Base-by-base conservation (phyloP, 2,797 vertebrate genomes). In the Aselliscus stoliczkanus region DNA sequence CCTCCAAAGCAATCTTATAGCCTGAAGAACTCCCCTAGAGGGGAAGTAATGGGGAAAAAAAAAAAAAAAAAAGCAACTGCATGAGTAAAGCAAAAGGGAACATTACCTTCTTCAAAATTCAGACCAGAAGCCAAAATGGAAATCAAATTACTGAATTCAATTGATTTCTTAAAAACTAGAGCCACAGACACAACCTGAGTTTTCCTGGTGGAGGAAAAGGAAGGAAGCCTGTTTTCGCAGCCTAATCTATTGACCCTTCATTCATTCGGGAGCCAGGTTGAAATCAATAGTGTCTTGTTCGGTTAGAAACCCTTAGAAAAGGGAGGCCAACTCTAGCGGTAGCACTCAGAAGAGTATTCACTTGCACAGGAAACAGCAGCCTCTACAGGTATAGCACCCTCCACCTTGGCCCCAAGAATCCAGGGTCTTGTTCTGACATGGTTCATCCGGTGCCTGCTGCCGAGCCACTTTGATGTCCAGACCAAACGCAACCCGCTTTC, bases 101-200 rank as follows among this genome's bases (percentile, higher is more conserved):
- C 82, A 7, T 54, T 58, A 60, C 31, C 31, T 80, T 50, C 54
- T 79, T 88, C 56, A 52, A 91, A 88, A 54, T 90, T 92, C 65
- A 86, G 86, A 77, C 82, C 42, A 47, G 94, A 94, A 93, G 56
- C 70, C 4, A 44, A 86, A 90, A 86, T 58, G 73, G 87, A 97
- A 95, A 95, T 94, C 80, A 65, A 37, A 67, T 72, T 56, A 90
- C 81, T 52, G 60, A 91, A 86, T 86, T 90, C 88, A 87, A n/a
- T 44, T 96, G 70, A 83, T 77, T 90, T 82, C 84, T 80, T 62
- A 60, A 92, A 92, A 89, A 75, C 83, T 21, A 50, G 47, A 79
- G 82, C 31, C 64, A 25, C 31, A 70, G 75, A 86, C 56, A 75
- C 31, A 85, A 65, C 42, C 21, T 12, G 77, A 67, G 54, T 96